These are phyloP conservation scores for Sorex fumeus DNA, from an alignment of 2,113 vertebrate species.

Conservation along the genomic window DNA sequence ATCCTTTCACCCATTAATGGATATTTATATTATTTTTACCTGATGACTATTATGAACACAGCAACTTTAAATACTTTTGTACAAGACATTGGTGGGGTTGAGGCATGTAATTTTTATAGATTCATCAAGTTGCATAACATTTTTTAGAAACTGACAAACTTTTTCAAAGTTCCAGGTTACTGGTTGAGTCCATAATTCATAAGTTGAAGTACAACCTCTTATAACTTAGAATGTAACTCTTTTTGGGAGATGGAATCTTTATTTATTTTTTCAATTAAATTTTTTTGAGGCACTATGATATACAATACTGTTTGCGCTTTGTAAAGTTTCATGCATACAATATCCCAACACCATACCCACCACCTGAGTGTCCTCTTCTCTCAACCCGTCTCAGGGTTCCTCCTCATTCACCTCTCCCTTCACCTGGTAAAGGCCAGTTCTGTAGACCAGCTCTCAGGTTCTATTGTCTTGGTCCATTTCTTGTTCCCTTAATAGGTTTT, in stretches of 20 bases:
- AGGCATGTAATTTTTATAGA: neutral
- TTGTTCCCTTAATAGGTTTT: too few species aligned
- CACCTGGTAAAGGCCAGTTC: too few species aligned
- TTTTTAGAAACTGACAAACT: neutral
- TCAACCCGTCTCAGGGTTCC: too few species aligned
- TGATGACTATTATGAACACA: neutral
- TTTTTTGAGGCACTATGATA: too few species aligned
- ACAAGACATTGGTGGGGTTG: neutral
- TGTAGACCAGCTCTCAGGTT: too few species aligned
- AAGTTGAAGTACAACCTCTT: neutral
- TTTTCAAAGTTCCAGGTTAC: neutral
- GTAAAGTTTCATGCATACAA: too few species aligned
- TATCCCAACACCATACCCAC: too few species aligned
- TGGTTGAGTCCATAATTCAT: neutral
- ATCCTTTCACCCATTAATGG: neutral
- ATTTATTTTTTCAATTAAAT: neutral
- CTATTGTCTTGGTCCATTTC: too few species aligned
- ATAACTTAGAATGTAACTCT: neutral
- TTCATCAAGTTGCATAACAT: neutral
- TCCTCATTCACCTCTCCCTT: too few species aligned
- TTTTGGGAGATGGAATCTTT: neutral
- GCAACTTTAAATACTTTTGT: neutral
- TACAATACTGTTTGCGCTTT: too few species aligned
- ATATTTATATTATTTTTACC: neutral
- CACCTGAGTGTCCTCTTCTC: too few species aligned